Evolutionary conservation across 2,113 vertebrate genomes (phyloP).

Genomic region (Plestiodon gilberti): DNA sequence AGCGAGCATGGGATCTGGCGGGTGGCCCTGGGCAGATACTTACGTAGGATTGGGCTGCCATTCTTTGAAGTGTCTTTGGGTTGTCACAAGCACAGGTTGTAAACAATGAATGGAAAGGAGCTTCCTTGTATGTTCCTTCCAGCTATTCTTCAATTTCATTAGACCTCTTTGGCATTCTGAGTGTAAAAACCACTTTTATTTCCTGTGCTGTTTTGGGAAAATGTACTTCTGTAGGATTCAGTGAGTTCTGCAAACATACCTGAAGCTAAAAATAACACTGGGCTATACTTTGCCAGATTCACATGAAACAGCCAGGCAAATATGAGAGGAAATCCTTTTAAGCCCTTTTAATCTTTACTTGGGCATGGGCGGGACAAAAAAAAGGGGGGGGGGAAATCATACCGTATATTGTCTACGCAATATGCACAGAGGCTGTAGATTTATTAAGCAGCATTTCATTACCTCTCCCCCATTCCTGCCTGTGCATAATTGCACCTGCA

Average conservation of each 20-base stretch:
- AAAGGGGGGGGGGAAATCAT: neutral
- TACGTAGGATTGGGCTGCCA: too few relatives aligned
- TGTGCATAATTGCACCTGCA: neutral
- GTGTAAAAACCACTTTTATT: neutral
- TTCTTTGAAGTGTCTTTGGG: neutral
- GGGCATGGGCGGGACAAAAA: neutral
- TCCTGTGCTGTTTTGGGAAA: neutral
- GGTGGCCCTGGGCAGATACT: too few relatives aligned
- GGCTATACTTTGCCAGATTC: neutral
- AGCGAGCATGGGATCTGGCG: too few relatives aligned
- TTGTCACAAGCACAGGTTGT: neutral
- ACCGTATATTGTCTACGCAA: neutral
- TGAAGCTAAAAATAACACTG: neutral
- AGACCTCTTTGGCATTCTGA: neutral
- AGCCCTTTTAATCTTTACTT: neutral
- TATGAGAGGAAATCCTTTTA: neutral
- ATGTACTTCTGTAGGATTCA: neutral
- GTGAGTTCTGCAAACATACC: neutral
- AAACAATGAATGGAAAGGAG: neutral
- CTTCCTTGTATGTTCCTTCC: neutral
- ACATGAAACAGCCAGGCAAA: neutral
- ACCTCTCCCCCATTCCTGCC: neutral
- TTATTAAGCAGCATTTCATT: neutral
- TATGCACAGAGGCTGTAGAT: too few relatives aligned
- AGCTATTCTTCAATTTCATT: neutral